Conservation (phyloP, 1,140 invertebrate genomes). For the Coboldia fuscipes region DNA sequence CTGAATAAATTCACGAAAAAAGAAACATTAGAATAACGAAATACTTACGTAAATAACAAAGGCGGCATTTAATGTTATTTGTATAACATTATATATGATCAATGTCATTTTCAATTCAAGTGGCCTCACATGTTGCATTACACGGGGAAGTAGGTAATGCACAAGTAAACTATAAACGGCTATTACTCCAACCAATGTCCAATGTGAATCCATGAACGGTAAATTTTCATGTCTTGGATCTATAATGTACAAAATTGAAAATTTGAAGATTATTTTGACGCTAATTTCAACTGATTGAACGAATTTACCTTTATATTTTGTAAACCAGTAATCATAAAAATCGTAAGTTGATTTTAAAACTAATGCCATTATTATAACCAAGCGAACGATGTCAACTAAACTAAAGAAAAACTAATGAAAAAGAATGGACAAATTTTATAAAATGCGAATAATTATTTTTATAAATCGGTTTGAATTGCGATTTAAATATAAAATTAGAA, state of each 20-base stretch:
- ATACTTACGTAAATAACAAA: slow-evolving; percentile 28
- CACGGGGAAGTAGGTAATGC: slow-evolving; percentile 33
- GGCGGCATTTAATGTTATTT: slow-evolving; percentile 35
- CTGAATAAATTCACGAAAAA: neutral
- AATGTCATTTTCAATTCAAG: slow-evolving; percentile 39
- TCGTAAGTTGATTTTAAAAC: slow-evolving; percentile 1
- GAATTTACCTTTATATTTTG: slow-evolving; percentile 1
- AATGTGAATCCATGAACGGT: slow-evolving; percentile 28
- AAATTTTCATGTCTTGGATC: slow-evolving; percentile 31
- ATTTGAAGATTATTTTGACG: neutral
- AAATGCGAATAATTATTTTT: too few species aligned
- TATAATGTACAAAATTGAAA: slow-evolving; percentile 10
- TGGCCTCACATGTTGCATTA: slow-evolving; percentile 43
- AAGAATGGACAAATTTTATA: too few species aligned
- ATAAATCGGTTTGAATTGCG: too few species aligned
- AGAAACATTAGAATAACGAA: neutral
- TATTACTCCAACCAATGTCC: slow-evolving; percentile 26
- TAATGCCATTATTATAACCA: neutral
- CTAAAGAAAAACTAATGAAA: too few species aligned
- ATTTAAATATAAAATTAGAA: too few species aligned
- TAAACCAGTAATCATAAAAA: neutral
- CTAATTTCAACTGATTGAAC: neutral
- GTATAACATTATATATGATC: slow-evolving; percentile 43
- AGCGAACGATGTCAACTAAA: too few species aligned
- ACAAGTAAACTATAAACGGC: slow-evolving; percentile 38